Conservation (phyloP, 2,113 vertebrate species). For the Phaethornis superciliosus region DNA sequence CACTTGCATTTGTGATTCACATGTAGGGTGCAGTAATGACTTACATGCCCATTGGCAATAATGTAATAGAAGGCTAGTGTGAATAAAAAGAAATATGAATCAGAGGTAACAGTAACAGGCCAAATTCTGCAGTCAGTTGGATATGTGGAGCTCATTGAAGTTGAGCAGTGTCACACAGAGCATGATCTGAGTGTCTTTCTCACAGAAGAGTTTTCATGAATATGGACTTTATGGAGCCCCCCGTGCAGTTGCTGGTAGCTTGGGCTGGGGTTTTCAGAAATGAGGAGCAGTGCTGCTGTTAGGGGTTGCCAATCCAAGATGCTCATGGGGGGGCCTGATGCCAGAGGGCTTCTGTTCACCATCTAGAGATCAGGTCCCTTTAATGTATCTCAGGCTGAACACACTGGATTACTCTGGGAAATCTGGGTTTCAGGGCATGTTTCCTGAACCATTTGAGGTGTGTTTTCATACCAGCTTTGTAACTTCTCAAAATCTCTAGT, state of each 20-base stretch:
- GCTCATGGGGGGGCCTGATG: neutral
- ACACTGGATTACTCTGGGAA: neutral
- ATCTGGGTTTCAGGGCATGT: neutral
- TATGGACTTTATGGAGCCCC: neutral
- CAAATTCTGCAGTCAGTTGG: neutral
- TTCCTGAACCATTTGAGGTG: neutral
- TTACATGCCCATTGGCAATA: conserved; percentile 70
- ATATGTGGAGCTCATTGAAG: neutral
- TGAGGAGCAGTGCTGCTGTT: neutral
- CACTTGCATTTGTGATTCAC: conserved; percentile 66
- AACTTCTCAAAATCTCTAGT: neutral
- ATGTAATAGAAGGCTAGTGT: conserved; percentile 31
- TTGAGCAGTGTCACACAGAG: neutral
- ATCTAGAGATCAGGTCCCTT: neutral
- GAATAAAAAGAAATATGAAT: conserved; percentile 34
- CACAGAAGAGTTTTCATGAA: neutral
- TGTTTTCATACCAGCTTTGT: neutral
- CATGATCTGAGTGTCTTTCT: neutral
- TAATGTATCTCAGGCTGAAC: neutral
- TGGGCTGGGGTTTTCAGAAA: neutral
- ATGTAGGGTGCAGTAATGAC: conserved; percentile 42
- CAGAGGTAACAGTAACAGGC: neutral
- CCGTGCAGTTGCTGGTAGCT: neutral
- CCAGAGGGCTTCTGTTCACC: neutral
- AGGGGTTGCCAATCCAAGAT: neutral